phyloP scores from a whole-genome alignment of 2,888 invertebrate species.

The Agrilus mali region DNA sequence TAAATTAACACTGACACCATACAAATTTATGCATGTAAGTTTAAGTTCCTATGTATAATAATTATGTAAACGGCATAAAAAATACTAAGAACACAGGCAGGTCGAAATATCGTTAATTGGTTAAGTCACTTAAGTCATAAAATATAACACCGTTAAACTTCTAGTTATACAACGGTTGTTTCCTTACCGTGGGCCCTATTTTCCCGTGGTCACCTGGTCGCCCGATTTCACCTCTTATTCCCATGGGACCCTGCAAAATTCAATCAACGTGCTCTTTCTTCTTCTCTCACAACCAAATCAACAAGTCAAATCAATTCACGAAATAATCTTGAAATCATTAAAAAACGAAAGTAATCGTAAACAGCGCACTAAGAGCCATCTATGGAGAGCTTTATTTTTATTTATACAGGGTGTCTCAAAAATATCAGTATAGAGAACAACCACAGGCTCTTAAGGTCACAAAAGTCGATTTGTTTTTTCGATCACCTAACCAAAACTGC shows the following conservation, averaged over 20 bases:
- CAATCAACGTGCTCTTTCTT: conserved; percentile 17
- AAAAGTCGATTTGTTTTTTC: no score
- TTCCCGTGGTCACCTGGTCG: conserved; percentile 61
- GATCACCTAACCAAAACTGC: no score
- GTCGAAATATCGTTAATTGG: conserved; percentile 18
- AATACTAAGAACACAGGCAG: conserved; percentile 6
- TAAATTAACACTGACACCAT: no score
- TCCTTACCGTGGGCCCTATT: conserved; percentile 67
- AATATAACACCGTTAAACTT: conserved; percentile 24
- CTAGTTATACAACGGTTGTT: conserved; percentile 30
- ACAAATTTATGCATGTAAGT: no score
- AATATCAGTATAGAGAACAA: no score
- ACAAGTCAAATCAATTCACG: not conserved
- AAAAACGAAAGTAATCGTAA: no score
- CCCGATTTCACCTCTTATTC: conserved; percentile 63
- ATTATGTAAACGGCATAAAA: conserved; percentile 2
- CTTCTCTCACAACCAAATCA: not conserved
- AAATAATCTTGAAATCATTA: no score
- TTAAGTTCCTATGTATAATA: no score
- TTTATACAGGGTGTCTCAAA: no score
- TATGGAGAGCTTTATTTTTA: no score
- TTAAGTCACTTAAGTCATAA: conserved; percentile 31
- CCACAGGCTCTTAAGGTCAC: no score
- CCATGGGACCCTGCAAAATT: conserved; percentile 61
- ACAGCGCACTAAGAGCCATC: no score